Conservation (phyloP, 2,113 vertebrate genomes). For the Stomatorhinus ivindoensis region DNA sequence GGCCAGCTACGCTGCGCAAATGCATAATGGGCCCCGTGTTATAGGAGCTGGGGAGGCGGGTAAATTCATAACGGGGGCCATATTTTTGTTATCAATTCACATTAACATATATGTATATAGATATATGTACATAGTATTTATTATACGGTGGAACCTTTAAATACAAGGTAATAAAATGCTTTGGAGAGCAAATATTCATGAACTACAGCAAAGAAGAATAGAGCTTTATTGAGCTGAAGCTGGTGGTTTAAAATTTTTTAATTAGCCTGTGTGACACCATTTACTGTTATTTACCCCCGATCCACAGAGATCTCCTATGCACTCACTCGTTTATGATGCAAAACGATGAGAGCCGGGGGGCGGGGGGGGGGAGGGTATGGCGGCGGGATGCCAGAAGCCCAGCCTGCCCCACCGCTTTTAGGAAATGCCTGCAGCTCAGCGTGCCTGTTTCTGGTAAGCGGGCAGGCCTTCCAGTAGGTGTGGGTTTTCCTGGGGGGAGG, state of each 20-base stretch:
- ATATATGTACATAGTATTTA: not conserved
- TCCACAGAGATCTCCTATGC: constrained; percentile 19
- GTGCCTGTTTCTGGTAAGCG: constrained; percentile 50
- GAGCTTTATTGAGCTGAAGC: constrained; percentile 46
- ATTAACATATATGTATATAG: not conserved
- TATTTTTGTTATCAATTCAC: not conserved
- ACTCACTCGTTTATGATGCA: constrained; percentile 41
- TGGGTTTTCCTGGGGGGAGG: not conserved
- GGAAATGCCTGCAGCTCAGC: constrained; percentile 24
- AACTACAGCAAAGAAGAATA: not conserved
- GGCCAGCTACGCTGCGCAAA: not conserved
- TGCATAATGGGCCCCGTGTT: not conserved
- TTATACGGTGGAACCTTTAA: not conserved
- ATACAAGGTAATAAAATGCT: not conserved
- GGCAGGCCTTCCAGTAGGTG: constrained; percentile 23
- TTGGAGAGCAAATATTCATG: not conserved
- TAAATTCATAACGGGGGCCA: not conserved
- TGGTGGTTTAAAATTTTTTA: constrained; percentile 58
- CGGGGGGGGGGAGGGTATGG: not conserved
- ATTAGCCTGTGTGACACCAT: constrained; percentile 60
- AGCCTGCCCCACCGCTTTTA: constrained; percentile 30
- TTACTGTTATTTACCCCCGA: constrained; percentile 48
- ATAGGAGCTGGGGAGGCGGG: not conserved
- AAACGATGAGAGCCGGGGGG: not conserved
- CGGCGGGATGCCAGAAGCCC: constrained; percentile 17